phyloP scores from a whole-genome alignment of 2,888 invertebrate genomes.

The Meganola albula region DNA sequence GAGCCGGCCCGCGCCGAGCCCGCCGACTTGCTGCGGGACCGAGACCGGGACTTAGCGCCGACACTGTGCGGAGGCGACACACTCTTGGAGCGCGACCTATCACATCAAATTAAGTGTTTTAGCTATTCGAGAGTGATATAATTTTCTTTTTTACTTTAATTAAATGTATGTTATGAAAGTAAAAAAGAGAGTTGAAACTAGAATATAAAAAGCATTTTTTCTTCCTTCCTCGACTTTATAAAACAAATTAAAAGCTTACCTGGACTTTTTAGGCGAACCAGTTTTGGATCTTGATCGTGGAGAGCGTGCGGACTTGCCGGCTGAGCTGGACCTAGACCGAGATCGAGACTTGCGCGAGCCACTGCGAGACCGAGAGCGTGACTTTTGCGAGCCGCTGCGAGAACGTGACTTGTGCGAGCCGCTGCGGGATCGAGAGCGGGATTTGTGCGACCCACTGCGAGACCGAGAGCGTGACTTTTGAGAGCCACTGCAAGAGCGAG shows the following conservation, averaged over 20 bases:
- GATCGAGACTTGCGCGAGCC: slow-evolving; percentile 1
- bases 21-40: slow-evolving; percentile 22
- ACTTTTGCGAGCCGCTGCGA: slow-evolving; percentile 1
- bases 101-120: too few species aligned
- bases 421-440: slow-evolving; percentile 37
- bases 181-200: too few species aligned
- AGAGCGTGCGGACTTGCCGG: slow-evolving; percentile 9
- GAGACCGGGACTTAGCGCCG: slow-evolving; percentile 12
- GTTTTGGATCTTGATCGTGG: slow-evolving; percentile 8
- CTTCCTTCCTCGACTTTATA: too few species aligned
- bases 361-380: slow-evolving; percentile 11
- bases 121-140: too few species aligned
- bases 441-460: slow-evolving; percentile 35
- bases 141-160: too few species aligned
- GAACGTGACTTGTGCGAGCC: slow-evolving; percentile 14
- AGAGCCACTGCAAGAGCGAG: slow-evolving; percentile 8
- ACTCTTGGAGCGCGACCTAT: slow-evolving; percentile 10
- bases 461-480: slow-evolving; percentile 12
- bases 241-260: too few species aligned
- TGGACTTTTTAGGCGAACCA: slow-evolving; percentile 2
- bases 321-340: background rate
- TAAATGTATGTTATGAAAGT: too few species aligned
- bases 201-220: too few species aligned
- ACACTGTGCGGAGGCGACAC: too few species aligned
- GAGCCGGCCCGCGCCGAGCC: too few species aligned